phyloP scores from a whole-genome alignment of 2,113 vertebrate genomes.

The Merops nubicus region DNA sequence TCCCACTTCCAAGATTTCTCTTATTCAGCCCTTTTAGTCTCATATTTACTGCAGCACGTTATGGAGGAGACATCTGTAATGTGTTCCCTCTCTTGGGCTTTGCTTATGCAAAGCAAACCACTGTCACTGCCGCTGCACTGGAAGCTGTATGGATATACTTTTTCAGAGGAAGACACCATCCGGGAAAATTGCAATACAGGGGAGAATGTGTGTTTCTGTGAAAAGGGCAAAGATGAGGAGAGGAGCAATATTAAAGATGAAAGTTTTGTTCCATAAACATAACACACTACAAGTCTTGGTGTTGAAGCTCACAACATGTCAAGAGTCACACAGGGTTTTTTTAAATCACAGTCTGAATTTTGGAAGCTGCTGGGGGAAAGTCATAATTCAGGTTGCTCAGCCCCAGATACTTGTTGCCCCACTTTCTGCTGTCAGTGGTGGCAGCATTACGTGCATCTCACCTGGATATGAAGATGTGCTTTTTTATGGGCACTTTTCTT shows the following conservation, averaged over 20 bases:
- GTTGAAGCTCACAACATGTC: not conserved
- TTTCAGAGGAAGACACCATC: not conserved
- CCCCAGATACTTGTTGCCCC: not conserved
- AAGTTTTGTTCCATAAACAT: not conserved
- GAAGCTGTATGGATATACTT: fast-evolving
- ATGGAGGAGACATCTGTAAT: slow-evolving; percentile 25
- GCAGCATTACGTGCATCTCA: not conserved
- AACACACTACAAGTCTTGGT: not conserved
- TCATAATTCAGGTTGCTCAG: not conserved
- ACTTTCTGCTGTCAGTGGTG: not conserved
- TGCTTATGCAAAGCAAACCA: slow-evolving; percentile 14
- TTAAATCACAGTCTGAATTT: not conserved
- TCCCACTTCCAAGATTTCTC: not conserved
- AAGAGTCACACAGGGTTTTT: fast-evolving
- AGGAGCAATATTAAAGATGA: not conserved
- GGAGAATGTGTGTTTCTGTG: not conserved
- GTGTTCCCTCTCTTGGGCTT: slow-evolving; percentile 41
- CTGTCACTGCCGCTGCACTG: not conserved
- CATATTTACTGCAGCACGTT: slow-evolving; percentile 5
- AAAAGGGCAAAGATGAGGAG: not conserved
- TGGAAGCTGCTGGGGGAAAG: not conserved
- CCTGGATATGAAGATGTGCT: not conserved
- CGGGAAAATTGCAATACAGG: not conserved
- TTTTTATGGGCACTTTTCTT: not conserved
- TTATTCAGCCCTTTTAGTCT: slow-evolving; percentile 2